Evolutionary conservation across 1,140 invertebrate species (phyloP), one percentile per base, ranked within the genome.

Genomic region (Diorhabda elongata): DNA sequence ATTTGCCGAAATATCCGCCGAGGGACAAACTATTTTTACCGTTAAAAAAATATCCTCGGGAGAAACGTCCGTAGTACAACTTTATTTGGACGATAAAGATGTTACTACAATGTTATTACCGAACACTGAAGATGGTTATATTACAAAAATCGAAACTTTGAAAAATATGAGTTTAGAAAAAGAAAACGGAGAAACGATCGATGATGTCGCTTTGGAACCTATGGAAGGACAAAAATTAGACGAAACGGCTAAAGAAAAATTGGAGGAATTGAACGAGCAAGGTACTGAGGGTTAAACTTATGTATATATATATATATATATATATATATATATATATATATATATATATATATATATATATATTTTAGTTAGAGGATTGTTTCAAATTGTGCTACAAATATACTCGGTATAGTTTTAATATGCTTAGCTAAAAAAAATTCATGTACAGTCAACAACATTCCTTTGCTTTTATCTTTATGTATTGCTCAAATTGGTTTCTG

Each of bases 21-120:
- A 88, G 56, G 89, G 89, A n/a, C 84, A 84, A 58, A 87, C 86
- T 3, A 85, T 87, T 61, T 91, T 90, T 66, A 85, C 85, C 45
- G 85, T 87, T 6, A 82, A 88, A 66, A 85, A 90, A 71, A 78
- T 88, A 58, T 84, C 85, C n/a, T 85, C 87, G 0, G 87, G 86
- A 2, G 88, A 91, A 77, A 86, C 86, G 42, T 86, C 88, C 0
- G 81, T 86, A 2, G 87, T 92, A 0, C 85, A 89, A 73, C 77
- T 92, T 8, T 84, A 84, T 9, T 74, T 88, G 0, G 82, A 90
- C 64, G 84, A 81, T 2, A 83, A 86, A 62, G 88, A 89, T 67
- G 85, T 91, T 0, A 82, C 84, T 0, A 84, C 87, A 41, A 82
- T 88, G 45, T 75, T 91, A 59, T 65, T 78, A 64, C 77, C 79